A percentile compares a stretch with the other conserved stretches of the same genome.
Evolutionary conservation across 2,113 vertebrate genomes (phyloP).

Genomic region (Gopherus evgoodei): DNA sequence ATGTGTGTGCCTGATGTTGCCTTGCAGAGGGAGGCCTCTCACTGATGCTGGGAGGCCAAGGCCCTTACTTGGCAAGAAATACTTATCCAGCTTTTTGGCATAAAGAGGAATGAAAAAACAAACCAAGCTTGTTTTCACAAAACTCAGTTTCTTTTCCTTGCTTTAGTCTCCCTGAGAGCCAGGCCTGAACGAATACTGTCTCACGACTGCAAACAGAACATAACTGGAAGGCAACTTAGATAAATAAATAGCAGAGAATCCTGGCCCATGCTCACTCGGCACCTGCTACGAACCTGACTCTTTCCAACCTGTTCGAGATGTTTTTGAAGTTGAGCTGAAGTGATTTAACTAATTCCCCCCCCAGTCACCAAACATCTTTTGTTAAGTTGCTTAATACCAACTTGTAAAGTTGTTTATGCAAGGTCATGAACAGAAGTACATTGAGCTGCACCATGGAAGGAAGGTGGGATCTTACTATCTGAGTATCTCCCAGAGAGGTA

Average conservation of each 20-base stretch:
- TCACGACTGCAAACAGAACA: constrained; percentile 19
- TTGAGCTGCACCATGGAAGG: background rate
- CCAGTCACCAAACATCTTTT: background rate
- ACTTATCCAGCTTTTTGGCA: background rate
- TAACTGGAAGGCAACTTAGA: background rate
- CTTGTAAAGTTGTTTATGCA: background rate
- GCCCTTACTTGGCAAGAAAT: background rate
- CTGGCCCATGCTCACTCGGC: background rate
- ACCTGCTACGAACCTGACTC: rapidly evolving
- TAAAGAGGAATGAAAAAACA: rapidly evolving
- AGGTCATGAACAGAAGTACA: background rate
- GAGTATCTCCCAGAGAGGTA: background rate
- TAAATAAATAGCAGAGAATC: background rate
- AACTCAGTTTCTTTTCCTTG: background rate
- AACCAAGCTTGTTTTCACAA: background rate
- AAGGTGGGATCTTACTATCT: background rate
- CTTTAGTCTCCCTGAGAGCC: background rate
- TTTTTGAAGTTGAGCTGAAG: background rate
- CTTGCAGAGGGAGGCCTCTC: rapidly evolving
- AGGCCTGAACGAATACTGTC: rapidly evolving
- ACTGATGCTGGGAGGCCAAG: background rate
- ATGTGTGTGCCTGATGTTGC: background rate
- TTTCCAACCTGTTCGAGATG: background rate
- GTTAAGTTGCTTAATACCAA: background rate
- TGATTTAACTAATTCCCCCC: background rate